Percentiles rank a stretch among this genome's conserved stretches.
phyloP scores from a whole-genome alignment of 2,113 vertebrate species.

The Verasper variegatus region DNA sequence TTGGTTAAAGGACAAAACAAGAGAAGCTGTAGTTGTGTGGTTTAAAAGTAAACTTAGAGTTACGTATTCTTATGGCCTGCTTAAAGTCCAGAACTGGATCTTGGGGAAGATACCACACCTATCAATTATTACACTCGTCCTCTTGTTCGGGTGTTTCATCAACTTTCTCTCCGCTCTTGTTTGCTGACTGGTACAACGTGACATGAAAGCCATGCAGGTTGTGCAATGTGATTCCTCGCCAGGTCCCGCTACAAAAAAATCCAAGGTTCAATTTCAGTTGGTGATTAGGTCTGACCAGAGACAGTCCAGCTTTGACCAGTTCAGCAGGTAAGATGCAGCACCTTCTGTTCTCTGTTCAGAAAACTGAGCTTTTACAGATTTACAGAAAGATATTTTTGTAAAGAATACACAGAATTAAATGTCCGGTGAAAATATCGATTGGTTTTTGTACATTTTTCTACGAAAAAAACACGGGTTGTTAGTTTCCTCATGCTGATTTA shows the following conservation, averaged over 20 bases:
- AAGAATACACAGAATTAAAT: no score
- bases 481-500: no score
- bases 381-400: no score
- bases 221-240: slow-evolving; percentile 39
- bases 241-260: slow-evolving; percentile 36
- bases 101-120: slow-evolving; percentile 3
- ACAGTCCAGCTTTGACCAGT: slow-evolving; percentile 26
- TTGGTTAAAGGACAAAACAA: no score
- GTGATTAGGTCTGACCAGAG: slow-evolving; percentile 24
- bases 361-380: no score
- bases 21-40: no score
- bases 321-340: slow-evolving; percentile 71
- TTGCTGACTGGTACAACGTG: slow-evolving; percentile 61
- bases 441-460: no score
- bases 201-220: slow-evolving; percentile 57
- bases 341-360: neutral
- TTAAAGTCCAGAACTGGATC: neutral
- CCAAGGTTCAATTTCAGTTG: slow-evolving; percentile 78
- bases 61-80: neutral
- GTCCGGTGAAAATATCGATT: no score
- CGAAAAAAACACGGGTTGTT: neutral
- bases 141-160: neutral
- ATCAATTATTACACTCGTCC: slow-evolving; percentile 79
- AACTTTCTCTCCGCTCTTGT: slow-evolving; percentile 2
- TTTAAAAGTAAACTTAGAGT: neutral